Percentiles rank a stretch among this genome's conserved stretches.
Evolutionary conservation across 2,113 vertebrate genomes (phyloP).

Genomic region (Helogale parvula): DNA sequence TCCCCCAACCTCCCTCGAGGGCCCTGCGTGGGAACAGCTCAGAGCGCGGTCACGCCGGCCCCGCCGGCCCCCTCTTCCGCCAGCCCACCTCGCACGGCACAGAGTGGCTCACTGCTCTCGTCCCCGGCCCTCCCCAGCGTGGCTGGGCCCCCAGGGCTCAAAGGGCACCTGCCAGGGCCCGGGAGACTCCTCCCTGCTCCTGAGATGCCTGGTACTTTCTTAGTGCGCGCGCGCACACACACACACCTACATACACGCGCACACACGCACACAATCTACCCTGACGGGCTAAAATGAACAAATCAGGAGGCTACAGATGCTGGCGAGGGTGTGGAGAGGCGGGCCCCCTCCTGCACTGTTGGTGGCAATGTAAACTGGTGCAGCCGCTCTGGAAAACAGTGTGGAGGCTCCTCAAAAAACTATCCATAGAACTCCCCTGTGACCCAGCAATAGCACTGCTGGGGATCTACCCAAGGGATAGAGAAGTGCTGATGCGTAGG

Average conservation of each 20-base stretch:
- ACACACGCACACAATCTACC: too few species aligned
- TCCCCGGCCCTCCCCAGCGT: not conserved
- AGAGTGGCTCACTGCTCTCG: not conserved
- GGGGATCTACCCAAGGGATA: too few species aligned
- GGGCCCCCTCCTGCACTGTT: too few species aligned
- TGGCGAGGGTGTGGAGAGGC: too few species aligned
- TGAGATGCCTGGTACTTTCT: not conserved
- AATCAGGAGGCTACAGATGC: too few species aligned
- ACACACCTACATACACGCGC: not conserved
- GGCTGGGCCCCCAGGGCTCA: not conserved
- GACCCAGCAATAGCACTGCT: too few species aligned
- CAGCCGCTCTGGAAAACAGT: too few species aligned
- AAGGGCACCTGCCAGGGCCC: not conserved
- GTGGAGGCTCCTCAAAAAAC: too few species aligned
- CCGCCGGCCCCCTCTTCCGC: not conserved
- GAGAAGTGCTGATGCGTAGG: too few species aligned
- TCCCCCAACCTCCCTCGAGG: not conserved
- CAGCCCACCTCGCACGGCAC: not conserved
- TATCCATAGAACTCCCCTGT: too few species aligned
- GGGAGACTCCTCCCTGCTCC: not conserved
- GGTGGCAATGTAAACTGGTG: too few species aligned
- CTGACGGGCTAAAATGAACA: too few species aligned
- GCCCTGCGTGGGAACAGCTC: not conserved
- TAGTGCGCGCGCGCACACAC: not conserved
- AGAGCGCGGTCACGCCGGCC: not conserved